phyloP scores from a whole-genome alignment of 2,888 invertebrate species.

The Ectobius pallidus region DNA sequence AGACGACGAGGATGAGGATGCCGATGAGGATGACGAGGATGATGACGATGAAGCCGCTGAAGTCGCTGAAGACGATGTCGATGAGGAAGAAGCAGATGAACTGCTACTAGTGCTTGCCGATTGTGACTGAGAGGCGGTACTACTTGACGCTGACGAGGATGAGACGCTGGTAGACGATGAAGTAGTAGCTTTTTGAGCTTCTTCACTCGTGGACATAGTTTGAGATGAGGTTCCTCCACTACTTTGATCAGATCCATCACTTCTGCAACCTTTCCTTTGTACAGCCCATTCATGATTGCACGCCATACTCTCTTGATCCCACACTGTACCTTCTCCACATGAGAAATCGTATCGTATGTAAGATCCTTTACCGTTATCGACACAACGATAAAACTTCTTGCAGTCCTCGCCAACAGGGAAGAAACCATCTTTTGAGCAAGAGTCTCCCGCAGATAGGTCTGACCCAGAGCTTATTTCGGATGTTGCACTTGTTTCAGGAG shows the following conservation, averaged over 20 bases:
- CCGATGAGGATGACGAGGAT: conserved; percentile 9
- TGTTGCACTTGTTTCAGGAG: not conserved
- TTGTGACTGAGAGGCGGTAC: not conserved
- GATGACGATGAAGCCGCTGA: conserved; percentile 16
- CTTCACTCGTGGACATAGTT: not conserved
- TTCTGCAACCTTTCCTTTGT: conserved; percentile 44
- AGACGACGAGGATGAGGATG: conserved; percentile 3
- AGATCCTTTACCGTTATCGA: conserved; percentile 63
- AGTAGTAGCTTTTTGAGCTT: conserved; percentile 17
- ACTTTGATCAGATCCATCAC: not conserved
- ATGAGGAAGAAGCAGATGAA: conserved; percentile 3
- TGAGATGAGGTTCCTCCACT: not conserved
- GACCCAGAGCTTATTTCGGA: not conserved
- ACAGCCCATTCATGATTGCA: conserved; percentile 76
- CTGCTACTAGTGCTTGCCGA: conserved; percentile 6
- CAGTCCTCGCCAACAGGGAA: conserved; percentile 66
- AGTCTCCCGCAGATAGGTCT: not conserved
- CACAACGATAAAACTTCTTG: conserved; percentile 71
- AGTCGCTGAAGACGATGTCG: conserved; percentile 7
- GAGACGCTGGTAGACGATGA: conserved; percentile 8
- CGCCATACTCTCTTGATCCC: conserved; percentile 70
- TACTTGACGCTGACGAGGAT: not conserved
- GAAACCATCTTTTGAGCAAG: conserved; percentile 61
- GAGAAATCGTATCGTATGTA: conserved; percentile 71
- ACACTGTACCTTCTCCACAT: conserved; percentile 78